These are phyloP conservation scores for Nomada goodeniana DNA, from an alignment of 2,888 invertebrate genomes.

Conservation along the genomic window DNA sequence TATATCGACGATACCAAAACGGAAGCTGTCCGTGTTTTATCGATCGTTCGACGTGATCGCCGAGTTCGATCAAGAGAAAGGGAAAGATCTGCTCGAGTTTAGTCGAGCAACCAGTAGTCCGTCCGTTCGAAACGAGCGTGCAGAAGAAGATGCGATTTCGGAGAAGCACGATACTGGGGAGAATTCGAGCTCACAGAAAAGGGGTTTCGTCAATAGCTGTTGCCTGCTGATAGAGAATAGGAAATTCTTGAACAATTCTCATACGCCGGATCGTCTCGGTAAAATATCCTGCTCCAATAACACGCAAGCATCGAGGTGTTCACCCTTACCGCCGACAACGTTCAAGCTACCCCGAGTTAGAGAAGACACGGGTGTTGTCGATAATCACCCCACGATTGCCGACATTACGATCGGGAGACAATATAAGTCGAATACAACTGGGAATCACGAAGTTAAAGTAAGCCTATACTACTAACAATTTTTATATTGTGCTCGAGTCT, in stretches of 20 bases:
- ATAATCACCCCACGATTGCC: neutral
- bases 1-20: slow-evolving; percentile 59
- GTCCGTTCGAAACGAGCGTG: slow-evolving; percentile 10
- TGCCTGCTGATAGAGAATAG: slow-evolving; percentile 42
- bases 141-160: neutral
- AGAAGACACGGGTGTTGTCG: neutral
- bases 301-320: neutral
- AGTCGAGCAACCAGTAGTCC: slow-evolving; percentile 61
- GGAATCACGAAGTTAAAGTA: slow-evolving; percentile 19
- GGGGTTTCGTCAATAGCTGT: slow-evolving; percentile 25
- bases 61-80: slow-evolving; percentile 23
- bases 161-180: neutral
- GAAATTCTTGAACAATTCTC: slow-evolving; percentile 27
- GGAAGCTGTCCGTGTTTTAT: slow-evolving; percentile 78
- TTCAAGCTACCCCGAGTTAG: slow-evolving; percentile 8
- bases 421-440: neutral
- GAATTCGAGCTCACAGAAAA: slow-evolving; percentile 2
- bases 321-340: neutral
- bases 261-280: neutral
- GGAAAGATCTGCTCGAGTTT: slow-evolving; percentile 25
- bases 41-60: slow-evolving; percentile 75
- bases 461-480: neutral
- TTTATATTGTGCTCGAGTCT: neutral
- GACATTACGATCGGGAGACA: slow-evolving; percentile 3
- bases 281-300: neutral